Evolutionary conservation across 2,888 invertebrate species (phyloP), one percentile per base, ranked within the genome.

Genomic region (Scelioninae gen. 1): DNA sequence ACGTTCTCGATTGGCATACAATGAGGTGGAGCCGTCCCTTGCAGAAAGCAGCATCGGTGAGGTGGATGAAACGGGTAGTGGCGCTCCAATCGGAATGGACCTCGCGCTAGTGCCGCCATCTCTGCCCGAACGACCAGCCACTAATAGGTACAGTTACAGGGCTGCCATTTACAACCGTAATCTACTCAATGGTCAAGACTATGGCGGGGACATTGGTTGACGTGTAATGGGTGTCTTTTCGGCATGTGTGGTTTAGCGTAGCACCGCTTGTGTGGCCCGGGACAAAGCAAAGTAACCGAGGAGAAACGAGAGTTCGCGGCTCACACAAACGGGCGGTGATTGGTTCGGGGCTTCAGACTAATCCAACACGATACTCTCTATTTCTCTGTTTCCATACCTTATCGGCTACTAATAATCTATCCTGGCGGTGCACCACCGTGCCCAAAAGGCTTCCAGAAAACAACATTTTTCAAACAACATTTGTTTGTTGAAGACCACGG

Each of bases 141-240:
- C 94, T 90, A 95, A 95, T 94, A 95, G 95, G 94, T 95, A 95
- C 93, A 95, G 94, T 94, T 95, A 95, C 93, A 94, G 94, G 91
- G 94, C 95, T 92, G 95, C 95, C 91, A 95, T 95, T 93, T 95
- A 94, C 93, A 94, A 93, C 93, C 93, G 94, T 92, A 94, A 94
- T 90, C 93, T 93, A 90, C 94, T 94, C 90, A 94, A 94, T 92
- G 94, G 93, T 89, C 91, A 92, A 86, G 92, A 92, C 84, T 92
- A 89, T 88, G 93, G 93, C 88, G 93, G 93, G 89, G 95, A 95
- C 92, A 94, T 95, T 93, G 95, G 94, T 94, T 96, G 96, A 96
- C 95, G 95, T 93, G 95, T 95, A 94, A 95, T 95, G 95, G 95
- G 95, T 93, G 95, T 95, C 93, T 95, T 96, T 94, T 95, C 96